Percentiles rank a stretch among this genome's conserved stretches.
phyloP scores from a whole-genome alignment of 2,888 invertebrate species.

The Sinhomidia bicolor region DNA sequence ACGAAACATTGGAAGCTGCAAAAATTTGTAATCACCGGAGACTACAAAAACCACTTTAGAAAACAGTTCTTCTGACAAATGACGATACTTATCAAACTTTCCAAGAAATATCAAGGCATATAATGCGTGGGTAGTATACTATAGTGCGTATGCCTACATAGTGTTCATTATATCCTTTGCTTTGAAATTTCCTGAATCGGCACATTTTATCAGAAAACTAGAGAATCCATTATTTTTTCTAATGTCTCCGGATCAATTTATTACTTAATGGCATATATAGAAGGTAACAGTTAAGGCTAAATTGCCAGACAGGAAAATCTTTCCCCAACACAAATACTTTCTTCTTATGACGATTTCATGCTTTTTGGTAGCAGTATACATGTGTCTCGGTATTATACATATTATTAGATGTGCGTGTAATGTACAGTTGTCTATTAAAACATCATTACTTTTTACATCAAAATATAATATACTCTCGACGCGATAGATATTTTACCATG shows the following conservation, averaged over 20 bases:
- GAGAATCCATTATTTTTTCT: slow-evolving; percentile 2
- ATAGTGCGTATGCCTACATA: not conserved
- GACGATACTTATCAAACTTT: slow-evolving; percentile 44
- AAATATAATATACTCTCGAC: too few relatives aligned
- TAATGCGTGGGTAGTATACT: not conserved
- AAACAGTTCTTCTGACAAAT: slow-evolving; percentile 44
- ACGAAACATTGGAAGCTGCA: slow-evolving; percentile 17
- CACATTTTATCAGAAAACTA: not conserved
- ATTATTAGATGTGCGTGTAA: not conserved
- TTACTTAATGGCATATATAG: slow-evolving; percentile 4
- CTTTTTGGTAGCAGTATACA: not conserved
- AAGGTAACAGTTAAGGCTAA: not conserved
- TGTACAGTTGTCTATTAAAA: not conserved
- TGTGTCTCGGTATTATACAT: not conserved
- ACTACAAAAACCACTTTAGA: slow-evolving; percentile 48
- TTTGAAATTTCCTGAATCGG: not conserved
- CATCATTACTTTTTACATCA: too few relatives aligned
- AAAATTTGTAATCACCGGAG: slow-evolving; percentile 52
- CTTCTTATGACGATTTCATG: not conserved
- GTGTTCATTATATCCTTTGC: not conserved
- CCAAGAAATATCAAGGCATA: not conserved
- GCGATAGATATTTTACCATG: not conserved
- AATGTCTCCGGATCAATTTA: slow-evolving; percentile 19
- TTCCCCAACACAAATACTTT: not conserved
- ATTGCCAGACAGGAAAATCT: not conserved